These are phyloP conservation scores for Macrobrachium nipponense DNA, from an alignment of 1,140 invertebrate genomes.

Conservation along the genomic window DNA sequence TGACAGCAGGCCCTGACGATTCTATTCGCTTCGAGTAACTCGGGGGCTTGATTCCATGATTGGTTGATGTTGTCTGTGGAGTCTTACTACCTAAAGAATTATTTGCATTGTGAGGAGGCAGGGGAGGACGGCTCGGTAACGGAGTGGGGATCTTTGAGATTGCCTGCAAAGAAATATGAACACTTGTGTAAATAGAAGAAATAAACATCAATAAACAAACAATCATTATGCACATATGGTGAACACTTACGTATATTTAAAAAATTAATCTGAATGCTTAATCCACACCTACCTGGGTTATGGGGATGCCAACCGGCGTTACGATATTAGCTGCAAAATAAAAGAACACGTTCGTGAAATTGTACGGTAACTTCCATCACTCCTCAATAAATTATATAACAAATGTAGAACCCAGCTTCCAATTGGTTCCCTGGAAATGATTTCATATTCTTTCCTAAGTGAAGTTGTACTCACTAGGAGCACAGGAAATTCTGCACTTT, in stretches of 20 bases:
- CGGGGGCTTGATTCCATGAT: conserved; percentile 57
- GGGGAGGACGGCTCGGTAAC: conserved; percentile 19
- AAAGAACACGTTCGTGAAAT: too few species aligned
- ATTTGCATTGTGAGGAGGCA: conserved; percentile 30
- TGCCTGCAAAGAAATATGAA: conserved; percentile 11
- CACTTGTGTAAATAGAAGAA: conserved; percentile 2
- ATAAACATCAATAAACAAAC: conserved; percentile 16
- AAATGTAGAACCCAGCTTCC: too few species aligned
- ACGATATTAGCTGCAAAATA: too few species aligned
- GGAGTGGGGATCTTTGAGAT: conserved; percentile 48
- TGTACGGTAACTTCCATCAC: too few species aligned
- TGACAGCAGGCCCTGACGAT: conserved; percentile 86
- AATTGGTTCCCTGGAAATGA: too few species aligned
- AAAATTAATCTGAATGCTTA: too few species aligned
- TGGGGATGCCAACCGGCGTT: not conserved
- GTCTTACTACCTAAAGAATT: conserved; percentile 27
- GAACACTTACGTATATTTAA: too few species aligned
- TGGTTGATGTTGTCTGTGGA: conserved; percentile 28
- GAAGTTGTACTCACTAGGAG: too few species aligned
- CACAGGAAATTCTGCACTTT: too few species aligned
- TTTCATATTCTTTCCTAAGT: too few species aligned
- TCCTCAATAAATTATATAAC: too few species aligned
- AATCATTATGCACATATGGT: not conserved
- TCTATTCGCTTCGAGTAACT: conserved; percentile 62
- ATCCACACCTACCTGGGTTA: conserved; percentile 18